Conservation (phyloP, 2,888 invertebrate species). For the Lithophane leautieri region DNA sequence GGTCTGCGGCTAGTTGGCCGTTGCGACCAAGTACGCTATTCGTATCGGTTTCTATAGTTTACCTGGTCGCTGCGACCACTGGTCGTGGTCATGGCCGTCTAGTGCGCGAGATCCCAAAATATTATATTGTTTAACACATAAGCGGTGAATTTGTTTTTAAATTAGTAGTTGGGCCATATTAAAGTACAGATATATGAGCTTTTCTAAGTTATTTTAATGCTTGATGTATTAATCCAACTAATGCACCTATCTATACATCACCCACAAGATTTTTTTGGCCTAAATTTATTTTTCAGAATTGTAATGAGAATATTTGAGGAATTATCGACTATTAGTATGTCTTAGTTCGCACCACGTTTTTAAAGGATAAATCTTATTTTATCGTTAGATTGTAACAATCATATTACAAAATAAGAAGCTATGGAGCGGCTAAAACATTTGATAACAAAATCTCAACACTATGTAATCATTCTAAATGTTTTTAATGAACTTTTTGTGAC, state of each 20-base stretch:
- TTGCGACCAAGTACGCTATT: too few species aligned
- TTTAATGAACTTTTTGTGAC: conserved; percentile 42
- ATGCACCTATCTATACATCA: not conserved
- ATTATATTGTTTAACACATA: not conserved
- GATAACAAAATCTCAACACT: conserved; percentile 51
- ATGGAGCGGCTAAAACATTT: conserved; percentile 57
- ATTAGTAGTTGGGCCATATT: not conserved
- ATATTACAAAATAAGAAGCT: conserved; percentile 44
- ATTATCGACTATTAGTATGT: not conserved
- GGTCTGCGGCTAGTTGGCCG: too few species aligned
- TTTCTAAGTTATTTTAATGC: not conserved
- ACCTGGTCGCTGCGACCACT: too few species aligned
- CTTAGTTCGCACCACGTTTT: conserved; percentile 52
- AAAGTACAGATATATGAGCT: not conserved
- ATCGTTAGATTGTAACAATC: conserved; percentile 18
- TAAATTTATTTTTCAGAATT: not conserved
- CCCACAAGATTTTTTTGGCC: not conserved
- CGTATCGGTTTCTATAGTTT: too few species aligned
- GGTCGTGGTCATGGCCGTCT: too few species aligned
- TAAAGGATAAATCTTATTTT: conserved; percentile 3
- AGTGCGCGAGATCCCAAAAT: not conserved
- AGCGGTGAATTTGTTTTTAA: not conserved
- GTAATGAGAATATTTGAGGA: not conserved
- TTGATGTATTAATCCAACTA: not conserved
- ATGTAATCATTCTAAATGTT: conserved; percentile 17